Conservation (phyloP, 2,797 vertebrate genomes). For the Coluber constrictor region DNA sequence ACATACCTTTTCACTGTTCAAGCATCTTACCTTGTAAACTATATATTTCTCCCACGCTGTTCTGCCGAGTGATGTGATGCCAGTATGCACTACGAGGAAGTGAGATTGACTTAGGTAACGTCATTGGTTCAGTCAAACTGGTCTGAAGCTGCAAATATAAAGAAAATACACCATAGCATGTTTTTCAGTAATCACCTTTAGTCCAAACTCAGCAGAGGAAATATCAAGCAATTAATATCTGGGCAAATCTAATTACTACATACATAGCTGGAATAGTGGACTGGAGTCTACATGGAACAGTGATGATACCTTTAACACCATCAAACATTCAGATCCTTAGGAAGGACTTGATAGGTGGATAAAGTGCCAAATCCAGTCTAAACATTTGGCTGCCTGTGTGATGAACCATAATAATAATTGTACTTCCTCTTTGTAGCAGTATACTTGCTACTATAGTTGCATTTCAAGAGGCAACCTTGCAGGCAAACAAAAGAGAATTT, state of each 20-base stretch:
- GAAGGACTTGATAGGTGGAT: background rate
- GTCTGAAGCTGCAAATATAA: conserved; percentile 84
- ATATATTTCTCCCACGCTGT: conserved; percentile 96
- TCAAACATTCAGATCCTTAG: background rate
- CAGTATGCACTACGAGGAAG: conserved; percentile 96
- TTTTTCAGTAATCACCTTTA: background rate
- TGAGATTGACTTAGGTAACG: conserved; percentile 92
- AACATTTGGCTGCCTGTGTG: background rate
- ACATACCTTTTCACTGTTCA: background rate
- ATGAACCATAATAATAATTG: background rate
- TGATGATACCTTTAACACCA: background rate
- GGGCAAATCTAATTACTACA: background rate
- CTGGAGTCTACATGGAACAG: background rate
- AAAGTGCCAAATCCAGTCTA: background rate
- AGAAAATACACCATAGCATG: conserved; percentile 33
- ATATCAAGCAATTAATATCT: background rate
- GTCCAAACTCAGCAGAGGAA: background rate
- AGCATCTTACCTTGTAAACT: conserved; percentile 89
- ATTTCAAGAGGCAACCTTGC: background rate
- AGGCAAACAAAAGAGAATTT: background rate
- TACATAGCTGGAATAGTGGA: background rate
- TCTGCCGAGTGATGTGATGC: conserved; percentile 98
- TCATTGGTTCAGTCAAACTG: conserved; percentile 81
- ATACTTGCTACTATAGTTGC: background rate
- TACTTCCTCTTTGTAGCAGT: background rate